Evolutionary conservation across 35 echinoderm and acorn worm genomes (phyloP).

Genomic region (Hemicentrotus pulcherrimus): DNA sequence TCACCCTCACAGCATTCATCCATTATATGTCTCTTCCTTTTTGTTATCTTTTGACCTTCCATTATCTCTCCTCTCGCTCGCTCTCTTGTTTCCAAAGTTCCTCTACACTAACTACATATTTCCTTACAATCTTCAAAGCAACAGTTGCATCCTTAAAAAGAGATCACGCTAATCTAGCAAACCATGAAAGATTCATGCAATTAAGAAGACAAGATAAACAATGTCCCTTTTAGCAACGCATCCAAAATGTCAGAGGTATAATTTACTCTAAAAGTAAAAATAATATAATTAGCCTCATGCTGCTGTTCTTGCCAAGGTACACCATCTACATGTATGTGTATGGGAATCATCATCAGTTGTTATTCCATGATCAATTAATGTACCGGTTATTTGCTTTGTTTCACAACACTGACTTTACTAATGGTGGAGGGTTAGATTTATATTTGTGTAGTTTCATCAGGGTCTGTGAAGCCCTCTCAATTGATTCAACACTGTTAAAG

Average conservation of each 20-base stretch:
- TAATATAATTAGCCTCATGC: neutral
- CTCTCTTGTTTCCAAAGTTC: no score
- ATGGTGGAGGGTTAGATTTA: no score
- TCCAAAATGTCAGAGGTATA: slow-evolving; percentile 3
- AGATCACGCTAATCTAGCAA: neutral
- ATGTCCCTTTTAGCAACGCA: neutral
- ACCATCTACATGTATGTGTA: neutral
- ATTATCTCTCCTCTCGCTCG: no score
- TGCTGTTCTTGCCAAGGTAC: neutral
- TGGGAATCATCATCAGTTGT: neutral
- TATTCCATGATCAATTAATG: neutral
- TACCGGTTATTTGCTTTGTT: neutral
- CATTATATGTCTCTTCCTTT: no score
- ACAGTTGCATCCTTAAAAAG: neutral
- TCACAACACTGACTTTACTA: neutral
- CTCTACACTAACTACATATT: no score
- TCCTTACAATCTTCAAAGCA: neutral
- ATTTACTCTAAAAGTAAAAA: neutral
- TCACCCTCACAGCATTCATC: no score
- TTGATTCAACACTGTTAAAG: no score
- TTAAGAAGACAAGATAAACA: neutral
- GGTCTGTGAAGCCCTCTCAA: no score
- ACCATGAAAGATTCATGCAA: neutral
- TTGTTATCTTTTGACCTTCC: no score
- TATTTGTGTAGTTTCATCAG: no score